Conservation (phyloP, 2,888 invertebrate species). For the Trichopoda pennipes region DNA sequence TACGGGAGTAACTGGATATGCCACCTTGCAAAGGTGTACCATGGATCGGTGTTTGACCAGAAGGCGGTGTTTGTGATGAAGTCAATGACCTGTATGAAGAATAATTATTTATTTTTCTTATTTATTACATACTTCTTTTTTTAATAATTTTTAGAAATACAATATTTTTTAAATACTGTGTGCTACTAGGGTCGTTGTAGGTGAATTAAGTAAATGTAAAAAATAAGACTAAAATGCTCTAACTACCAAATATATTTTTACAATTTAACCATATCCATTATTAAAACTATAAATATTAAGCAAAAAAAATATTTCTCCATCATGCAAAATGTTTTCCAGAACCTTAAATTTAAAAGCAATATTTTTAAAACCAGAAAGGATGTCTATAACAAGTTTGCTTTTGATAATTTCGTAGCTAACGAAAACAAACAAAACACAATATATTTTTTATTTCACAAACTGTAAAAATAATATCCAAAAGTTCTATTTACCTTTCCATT, state of each 20-base stretch:
- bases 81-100: constrained; percentile 53
- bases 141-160: background rate
- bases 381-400: background rate
- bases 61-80: constrained; percentile 68
- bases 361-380: background rate
- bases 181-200: background rate
- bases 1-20: constrained; percentile 86
- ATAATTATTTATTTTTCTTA: background rate
- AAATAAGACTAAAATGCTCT: constrained; percentile 26
- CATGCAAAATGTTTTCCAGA: constrained; percentile 51
- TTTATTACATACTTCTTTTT: background rate
- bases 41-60: constrained; percentile 69
- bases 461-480: no score
- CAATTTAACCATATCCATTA: constrained; percentile 51
- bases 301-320: constrained; percentile 7
- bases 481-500: no score
- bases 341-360: background rate
- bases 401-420: no score
- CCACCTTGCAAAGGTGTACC: constrained; percentile 84
- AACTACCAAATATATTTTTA: constrained; percentile 42
- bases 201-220: constrained; percentile 9
- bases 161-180: background rate
- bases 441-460: no score
- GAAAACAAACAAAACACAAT: no score
- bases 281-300: constrained; percentile 14